Base-by-base conservation (phyloP, 2,113 vertebrate genomes). In the Sphaerodactylus townsendi region DNA sequence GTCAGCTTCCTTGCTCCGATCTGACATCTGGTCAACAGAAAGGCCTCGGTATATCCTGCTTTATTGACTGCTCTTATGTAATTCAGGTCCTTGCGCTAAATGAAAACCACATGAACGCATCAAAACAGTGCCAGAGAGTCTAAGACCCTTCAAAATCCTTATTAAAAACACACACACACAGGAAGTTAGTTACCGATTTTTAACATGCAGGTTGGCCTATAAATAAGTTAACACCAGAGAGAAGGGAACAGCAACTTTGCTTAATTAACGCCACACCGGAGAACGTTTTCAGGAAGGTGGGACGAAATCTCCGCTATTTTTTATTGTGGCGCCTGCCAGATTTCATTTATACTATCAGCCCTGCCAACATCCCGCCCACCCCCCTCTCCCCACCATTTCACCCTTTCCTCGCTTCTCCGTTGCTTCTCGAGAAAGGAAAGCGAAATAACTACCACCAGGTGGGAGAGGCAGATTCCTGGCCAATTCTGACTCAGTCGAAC, bases 11-110 rank as follows among this genome's bases (percentile, higher is more conserved):
- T 81, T 70, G 70, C 86, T 91, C 85, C 77, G 85, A 85, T 85
- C 89, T 79, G 92, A 97, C 97, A 98, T 97, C 97, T 97, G 97
- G 95, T 92, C 93, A 96, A 90, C 96, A 97, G 95, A 91, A 92
- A 90, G 89, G 88, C 90, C 23, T 90, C 91, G 87, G 85, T 66
- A 50, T 78, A 79, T 83, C 86, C 87, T 59, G 53, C 90, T 87
- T 87, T 74, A 79, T 76, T 88, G 88, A 92, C 89, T 81, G 71
- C 82, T 79, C 87, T 94, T 95, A 92, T 92, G 91, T 92, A 94
- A 92, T 92, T 90, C 88, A 89, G 83, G 86, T 90, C 94, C 92
- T 93, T 88, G 25, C 85, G 69, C 88, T 88, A 92, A 94, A 95
- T 89, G 91, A 86, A 92, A 93, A 94, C 87, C 92, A 95, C 92